phyloP scores from a whole-genome alignment of 2,888 invertebrate genomes.

The Himalopsyche japonica region DNA sequence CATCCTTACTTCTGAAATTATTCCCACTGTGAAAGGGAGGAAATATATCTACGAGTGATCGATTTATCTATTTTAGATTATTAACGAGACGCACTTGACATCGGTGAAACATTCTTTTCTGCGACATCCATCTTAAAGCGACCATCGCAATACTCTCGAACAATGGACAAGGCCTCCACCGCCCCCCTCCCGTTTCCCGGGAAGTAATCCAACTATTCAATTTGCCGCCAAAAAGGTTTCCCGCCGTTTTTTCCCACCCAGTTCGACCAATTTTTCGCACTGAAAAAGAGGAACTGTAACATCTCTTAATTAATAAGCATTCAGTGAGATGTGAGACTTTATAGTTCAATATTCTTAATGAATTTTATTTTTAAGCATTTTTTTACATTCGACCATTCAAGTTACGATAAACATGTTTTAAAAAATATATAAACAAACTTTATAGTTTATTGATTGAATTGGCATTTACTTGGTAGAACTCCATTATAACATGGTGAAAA shows the following conservation, averaged over 20 bases:
- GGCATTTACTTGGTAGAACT: too few relatives aligned
- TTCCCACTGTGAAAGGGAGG: not conserved
- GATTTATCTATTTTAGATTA: not conserved
- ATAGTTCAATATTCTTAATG: too few relatives aligned
- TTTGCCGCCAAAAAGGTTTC: constrained; percentile 56
- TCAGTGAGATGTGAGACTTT: not conserved
- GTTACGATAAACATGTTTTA: too few relatives aligned
- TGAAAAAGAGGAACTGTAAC: not conserved
- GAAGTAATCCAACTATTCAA: constrained; percentile 59
- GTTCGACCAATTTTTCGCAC: not conserved
- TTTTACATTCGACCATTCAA: too few relatives aligned
- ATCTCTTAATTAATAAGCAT: not conserved
- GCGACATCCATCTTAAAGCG: constrained; percentile 13
- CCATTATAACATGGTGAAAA: too few relatives aligned
- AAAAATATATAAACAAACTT: too few relatives aligned
- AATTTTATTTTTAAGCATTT: too few relatives aligned
- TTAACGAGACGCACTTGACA: not conserved
- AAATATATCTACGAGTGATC: not conserved
- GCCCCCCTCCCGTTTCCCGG: not conserved
- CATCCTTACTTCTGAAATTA: not conserved
- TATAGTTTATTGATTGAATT: too few relatives aligned
- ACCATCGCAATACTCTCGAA: constrained; percentile 19
- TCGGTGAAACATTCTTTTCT: constrained; percentile 7
- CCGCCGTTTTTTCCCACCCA: constrained; percentile 51
- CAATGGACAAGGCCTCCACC: constrained; percentile 44